Evolutionary conservation across 2,888 invertebrate genomes (phyloP).

Genomic region (Epinotia nisella): DNA sequence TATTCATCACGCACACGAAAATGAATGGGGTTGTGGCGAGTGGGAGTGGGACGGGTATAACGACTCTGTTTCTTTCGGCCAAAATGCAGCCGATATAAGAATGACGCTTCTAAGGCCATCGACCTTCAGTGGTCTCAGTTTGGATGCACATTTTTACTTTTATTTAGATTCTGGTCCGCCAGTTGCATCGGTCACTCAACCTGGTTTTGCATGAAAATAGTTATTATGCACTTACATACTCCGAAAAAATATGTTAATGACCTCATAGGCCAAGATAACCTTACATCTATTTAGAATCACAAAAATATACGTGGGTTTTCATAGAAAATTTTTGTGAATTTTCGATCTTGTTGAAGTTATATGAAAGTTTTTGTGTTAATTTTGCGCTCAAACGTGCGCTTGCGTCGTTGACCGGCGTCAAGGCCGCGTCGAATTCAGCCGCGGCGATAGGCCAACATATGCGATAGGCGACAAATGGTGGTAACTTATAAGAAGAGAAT

Average conservation of each 20-base stretch:
- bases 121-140: constrained; percentile 70
- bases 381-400: constrained; percentile 62
- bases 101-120: constrained; percentile 80
- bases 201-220: constrained; percentile 18
- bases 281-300: neutral
- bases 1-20: constrained; percentile 80
- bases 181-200: constrained; percentile 35
- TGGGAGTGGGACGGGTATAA: constrained; percentile 65
- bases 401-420: constrained; percentile 75
- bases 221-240: constrained; percentile 15
- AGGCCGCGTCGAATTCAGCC: constrained; percentile 77
- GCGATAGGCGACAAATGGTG: constrained; percentile 20
- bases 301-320: neutral
- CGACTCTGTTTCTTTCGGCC: constrained; percentile 74
- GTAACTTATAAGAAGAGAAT: constrained; percentile 13
- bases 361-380: constrained; percentile 56
- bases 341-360: constrained; percentile 15
- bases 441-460: constrained; percentile 44
- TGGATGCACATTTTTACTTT: constrained; percentile 56
- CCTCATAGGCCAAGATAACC: neutral
- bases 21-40: constrained; percentile 66
- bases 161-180: constrained; percentile 46
- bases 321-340: neutral
- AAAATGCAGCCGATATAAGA: constrained; percentile 83
- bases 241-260: neutral